Evolutionary conservation across 2,113 vertebrate genomes (phyloP), one percentile per base, ranked within the genome.

Genomic region (Limnothrissa miodon): DNA sequence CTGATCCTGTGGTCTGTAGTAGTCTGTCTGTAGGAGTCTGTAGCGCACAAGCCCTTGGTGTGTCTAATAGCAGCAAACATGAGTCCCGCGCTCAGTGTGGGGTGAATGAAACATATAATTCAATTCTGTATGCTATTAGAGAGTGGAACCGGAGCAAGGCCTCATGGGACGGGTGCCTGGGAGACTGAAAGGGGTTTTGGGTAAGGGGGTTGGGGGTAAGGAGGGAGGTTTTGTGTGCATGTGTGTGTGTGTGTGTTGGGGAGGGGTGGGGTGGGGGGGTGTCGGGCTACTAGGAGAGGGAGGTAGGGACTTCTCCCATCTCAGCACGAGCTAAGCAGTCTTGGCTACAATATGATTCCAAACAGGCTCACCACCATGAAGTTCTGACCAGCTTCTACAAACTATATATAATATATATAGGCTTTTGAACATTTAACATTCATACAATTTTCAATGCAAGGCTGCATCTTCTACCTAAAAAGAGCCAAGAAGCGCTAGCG

Each of bases 101-200:
- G 81, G 78, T 74, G 80, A 80, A 80, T 85, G 56, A 83, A 80
- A 85, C 78, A 83, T 39, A 44, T 80, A 46, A 74, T 84, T 84
- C 81, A 83, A 83, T 87, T 82, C 45, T 82, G 53, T 59, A 78
- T 44, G 78, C 56, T 66, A 85, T 83, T 83, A 83, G 53, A 78
- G 25, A 74, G 66, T 36, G 33, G 66, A 74, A 66, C 59, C 25
- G 13, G 25, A 66, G 59, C 59, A 25, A 25, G 11, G 59, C 59
- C 59, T 66, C 59, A 33, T 33, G 59, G 59, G 59, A 66, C 15
- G 33, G 3, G 19, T 23, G 19, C 19, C 51, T 56, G 21, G 51
- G n/a, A 66, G 59, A 66, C 59, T 66, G 59, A 33, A 66, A 33
- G 5, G 80, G 81, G 79, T 78, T 56, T 56, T 39, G 46, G 81